Evolutionary conservation across 2,797 vertebrate genomes (phyloP).

Genomic region (Crenichthys baileyi): DNA sequence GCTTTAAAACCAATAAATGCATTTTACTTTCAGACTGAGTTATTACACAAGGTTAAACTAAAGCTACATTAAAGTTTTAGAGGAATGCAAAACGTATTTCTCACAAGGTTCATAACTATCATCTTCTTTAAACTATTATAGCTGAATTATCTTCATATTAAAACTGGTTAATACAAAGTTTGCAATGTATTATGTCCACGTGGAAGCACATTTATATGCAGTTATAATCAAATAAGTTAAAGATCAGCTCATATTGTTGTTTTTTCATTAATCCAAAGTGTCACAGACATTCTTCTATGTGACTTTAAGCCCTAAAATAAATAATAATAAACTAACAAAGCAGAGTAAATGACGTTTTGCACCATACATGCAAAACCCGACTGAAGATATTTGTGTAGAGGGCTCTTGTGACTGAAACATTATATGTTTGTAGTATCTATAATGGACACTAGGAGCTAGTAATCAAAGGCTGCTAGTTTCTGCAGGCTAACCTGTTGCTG

Average conservation of each 20-base stretch:
- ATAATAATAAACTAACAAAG: no score
- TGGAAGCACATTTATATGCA: no score
- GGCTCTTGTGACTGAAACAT: neutral
- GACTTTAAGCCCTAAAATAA: no score
- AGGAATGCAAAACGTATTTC: neutral
- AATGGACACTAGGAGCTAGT: neutral
- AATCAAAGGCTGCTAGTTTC: neutral
- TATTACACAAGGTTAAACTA: neutral
- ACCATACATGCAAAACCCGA: neutral
- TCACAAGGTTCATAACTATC: neutral
- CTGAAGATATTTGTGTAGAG: neutral
- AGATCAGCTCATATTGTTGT: no score
- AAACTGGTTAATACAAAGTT: neutral
- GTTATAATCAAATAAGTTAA: no score
- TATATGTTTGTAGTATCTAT: neutral
- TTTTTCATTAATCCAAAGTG: no score
- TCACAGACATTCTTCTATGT: no score
- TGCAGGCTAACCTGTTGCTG: neutral
- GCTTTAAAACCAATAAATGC: neutral
- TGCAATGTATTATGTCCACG: no score
- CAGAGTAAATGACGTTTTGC: no score
- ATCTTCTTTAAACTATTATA: neutral
- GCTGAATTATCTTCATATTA: neutral
- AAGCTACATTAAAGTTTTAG: neutral
- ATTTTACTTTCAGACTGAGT: neutral